Evolutionary conservation across 2,888 invertebrate species (phyloP), one percentile per base, ranked within the genome.

Genomic region (Polymixis lichenea): DNA sequence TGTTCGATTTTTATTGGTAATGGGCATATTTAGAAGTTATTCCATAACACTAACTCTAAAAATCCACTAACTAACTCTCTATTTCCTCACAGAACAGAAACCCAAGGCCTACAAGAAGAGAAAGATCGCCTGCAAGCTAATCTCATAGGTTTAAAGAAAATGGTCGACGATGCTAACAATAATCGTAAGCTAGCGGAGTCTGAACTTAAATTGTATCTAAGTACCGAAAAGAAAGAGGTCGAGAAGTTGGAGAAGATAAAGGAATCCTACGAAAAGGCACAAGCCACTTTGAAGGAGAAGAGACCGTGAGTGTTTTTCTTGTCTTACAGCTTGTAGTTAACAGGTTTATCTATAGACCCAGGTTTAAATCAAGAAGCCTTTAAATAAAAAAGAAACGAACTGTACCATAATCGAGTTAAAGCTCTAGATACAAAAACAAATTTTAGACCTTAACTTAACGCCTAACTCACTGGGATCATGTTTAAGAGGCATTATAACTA

Each of bases 141-240:
- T 84, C 94, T 99, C 28, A 97, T 98, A 28, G 97, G 97, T 4
- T 93, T 98, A 11, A 98, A 98, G 88, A 97, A 97, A 85, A 96
- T 97, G 15, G 98, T 98, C 0, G 97, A 98, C 87, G 97, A 98
- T 87, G 97, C 98, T 0, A 98, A 98, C 66, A 94, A 93, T 17
- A 87, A 91, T 1, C 93, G 90, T 82, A 95, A 95, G 97, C 97
- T 83, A 95, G 98, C 98, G 0, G 98, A 98, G 90, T 98, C 98
- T 0, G 98, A 99, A 92, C 94, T 99, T 19, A 98, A 98, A 91
- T 97, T 99, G 68, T 98, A 98, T 82, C 93, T 98, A 90, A 96
- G 97, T 93, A 97, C 97, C 79, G 97, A 98, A 93, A 89, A 92
- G 19, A 94, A 92, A 2, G 98, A 98, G 89, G 97, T 96, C n/a